Conservation (phyloP, 2,797 vertebrate species). For the Borostomias antarcticus region DNA sequence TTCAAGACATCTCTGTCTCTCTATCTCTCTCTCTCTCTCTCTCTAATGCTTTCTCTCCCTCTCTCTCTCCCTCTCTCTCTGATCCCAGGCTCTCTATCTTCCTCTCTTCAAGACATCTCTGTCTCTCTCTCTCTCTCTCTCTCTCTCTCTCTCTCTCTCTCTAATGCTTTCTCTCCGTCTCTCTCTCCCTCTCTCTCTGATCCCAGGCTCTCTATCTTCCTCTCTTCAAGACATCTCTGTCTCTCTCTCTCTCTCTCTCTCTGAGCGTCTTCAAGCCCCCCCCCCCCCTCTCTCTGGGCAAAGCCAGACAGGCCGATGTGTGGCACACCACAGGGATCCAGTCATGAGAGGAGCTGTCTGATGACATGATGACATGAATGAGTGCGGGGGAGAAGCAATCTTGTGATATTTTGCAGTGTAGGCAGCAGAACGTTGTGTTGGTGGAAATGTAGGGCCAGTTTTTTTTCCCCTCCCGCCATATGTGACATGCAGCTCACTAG, state of each 20-base stretch:
- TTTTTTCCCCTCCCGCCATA: too few relatives aligned
- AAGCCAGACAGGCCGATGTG: conserved; percentile 54
- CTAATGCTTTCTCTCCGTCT: not conserved
- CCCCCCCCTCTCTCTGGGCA: not conserved
- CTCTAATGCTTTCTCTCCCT: not conserved
- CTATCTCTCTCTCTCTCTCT: not conserved
- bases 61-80: not conserved
- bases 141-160: not conserved
- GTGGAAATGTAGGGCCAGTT: too few relatives aligned
- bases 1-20: not conserved
- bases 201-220: not conserved
- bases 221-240: not conserved
- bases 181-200: not conserved
- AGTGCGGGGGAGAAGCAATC: conserved; percentile 29
- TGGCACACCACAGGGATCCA: conserved; percentile 46
- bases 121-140: not conserved
- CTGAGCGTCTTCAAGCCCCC: too few relatives aligned
- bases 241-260: not conserved
- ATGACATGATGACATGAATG: conserved; percentile 45
- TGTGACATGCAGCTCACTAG: too few relatives aligned
- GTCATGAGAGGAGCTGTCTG: conserved; percentile 43
- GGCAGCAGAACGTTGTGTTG: too few relatives aligned
- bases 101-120: not conserved
- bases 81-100: not conserved
- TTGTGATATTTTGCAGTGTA: conserved; percentile 27